These are phyloP conservation scores for Tauraco hartlaubi DNA, from an alignment of 2,797 vertebrate species.

Conservation along the genomic window DNA sequence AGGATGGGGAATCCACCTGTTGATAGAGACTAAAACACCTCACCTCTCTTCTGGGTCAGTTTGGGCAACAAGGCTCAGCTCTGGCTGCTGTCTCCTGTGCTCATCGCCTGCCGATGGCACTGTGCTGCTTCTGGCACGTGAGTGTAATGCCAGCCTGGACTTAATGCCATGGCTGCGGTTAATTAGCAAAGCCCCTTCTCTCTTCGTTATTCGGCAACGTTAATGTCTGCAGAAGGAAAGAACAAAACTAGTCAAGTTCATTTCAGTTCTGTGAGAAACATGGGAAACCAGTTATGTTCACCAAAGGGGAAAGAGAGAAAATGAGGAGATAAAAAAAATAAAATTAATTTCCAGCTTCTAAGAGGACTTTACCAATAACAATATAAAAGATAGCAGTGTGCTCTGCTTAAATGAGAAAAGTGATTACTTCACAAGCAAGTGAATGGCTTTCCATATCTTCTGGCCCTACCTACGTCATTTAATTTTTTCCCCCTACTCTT, in stretches of 20 bases:
- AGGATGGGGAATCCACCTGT: neutral
- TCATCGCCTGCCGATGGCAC: neutral
- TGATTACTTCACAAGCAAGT: neutral
- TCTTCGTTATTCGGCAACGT: neutral
- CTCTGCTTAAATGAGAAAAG: conserved; percentile 52
- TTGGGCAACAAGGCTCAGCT: neutral
- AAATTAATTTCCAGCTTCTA: conserved; percentile 50
- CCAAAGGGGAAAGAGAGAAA: conserved; percentile 35
- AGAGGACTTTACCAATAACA: conserved; percentile 23
- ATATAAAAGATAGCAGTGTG: conserved; percentile 7
- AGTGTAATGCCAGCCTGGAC: neutral
- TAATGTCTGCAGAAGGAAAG: conserved; percentile 18
- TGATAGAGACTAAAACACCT: neutral
- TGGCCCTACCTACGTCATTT: neutral
- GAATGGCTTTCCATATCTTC: conserved; percentile 36
- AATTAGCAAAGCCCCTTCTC: conserved; percentile 44
- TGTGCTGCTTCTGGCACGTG: neutral
- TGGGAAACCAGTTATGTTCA: neutral
- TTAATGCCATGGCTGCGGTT: neutral
- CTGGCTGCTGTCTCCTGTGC: neutral
- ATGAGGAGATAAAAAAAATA: conserved; percentile 18
- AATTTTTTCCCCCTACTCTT: neutral
- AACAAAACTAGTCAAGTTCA: conserved; percentile 38
- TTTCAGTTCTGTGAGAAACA: conserved; percentile 29
- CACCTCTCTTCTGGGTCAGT: neutral